Evolutionary conservation across 2,797 vertebrate genomes (phyloP).

Genomic region (Rhabdophis nuchalis): DNA sequence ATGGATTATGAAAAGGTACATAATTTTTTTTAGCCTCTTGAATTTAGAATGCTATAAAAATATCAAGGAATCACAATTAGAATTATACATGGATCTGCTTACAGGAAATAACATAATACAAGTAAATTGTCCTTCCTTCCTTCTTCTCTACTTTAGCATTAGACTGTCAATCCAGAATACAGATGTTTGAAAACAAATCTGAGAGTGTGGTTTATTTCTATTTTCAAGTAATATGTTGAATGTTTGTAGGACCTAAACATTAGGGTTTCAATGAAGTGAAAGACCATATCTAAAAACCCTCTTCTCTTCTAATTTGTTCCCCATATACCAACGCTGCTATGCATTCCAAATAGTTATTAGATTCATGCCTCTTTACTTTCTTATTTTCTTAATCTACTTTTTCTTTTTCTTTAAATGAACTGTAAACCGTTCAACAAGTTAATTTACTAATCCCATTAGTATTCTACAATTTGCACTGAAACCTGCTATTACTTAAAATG

Average conservation of each 20-base stretch:
- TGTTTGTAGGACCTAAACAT: background rate
- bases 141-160: background rate
- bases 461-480: background rate
- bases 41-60: background rate
- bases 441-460: background rate
- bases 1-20: background rate
- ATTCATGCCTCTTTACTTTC: slow-evolving; percentile 16
- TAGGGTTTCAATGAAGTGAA: background rate
- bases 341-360: background rate
- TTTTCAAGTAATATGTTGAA: background rate
- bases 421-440: slow-evolving; percentile 29
- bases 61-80: background rate
- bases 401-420: background rate
- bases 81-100: background rate
- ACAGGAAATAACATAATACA: background rate
- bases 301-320: background rate
- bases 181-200: too few species aligned
- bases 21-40: background rate
- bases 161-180: background rate
- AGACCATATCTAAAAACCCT: background rate
- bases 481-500: slow-evolving; percentile 17
- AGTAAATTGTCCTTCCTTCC: background rate
- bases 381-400: slow-evolving; percentile 5
- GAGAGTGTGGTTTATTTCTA: background rate
- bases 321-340: background rate